phyloP scores from a whole-genome alignment of 2,888 invertebrate species.

The Amblyteles armatorius region DNA sequence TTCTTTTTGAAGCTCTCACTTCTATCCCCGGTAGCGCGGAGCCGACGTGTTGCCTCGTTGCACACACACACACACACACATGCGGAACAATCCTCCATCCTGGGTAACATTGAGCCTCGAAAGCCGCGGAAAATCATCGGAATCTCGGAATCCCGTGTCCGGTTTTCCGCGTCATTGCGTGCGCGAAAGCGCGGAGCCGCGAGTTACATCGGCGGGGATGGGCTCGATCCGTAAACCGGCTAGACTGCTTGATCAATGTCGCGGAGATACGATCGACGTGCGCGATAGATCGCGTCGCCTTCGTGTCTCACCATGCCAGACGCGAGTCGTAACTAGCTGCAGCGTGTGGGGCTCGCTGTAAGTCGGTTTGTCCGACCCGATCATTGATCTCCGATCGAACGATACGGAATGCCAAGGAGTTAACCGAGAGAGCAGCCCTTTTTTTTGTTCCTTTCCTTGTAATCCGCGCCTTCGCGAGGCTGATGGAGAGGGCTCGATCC shows the following conservation, averaged over 20 bases:
- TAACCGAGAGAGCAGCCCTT: constrained; percentile 5
- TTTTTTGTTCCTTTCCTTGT: constrained; percentile 28
- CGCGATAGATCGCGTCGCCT: constrained; percentile 58
- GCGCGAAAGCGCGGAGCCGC: background rate
- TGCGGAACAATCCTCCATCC: background rate
- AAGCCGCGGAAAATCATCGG: constrained; percentile 21
- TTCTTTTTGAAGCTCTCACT: background rate
- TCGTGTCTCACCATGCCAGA: constrained; percentile 15
- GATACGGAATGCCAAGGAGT: constrained; percentile 55
- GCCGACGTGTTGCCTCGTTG: too few relatives aligned
- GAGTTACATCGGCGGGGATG: background rate
- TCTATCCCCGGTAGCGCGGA: background rate
- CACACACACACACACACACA: too few relatives aligned
- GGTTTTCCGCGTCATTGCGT: constrained; percentile 10
- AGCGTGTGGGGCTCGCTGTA: constrained; percentile 12
- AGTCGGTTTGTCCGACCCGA: constrained; percentile 57
- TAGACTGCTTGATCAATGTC: constrained; percentile 64
- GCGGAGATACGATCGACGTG: constrained; percentile 59
- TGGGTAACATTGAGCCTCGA: constrained; percentile 12
- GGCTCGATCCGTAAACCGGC: constrained; percentile 45
- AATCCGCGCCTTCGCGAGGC: constrained; percentile 1
- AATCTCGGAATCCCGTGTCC: background rate
- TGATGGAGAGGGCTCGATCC: constrained; percentile 1
- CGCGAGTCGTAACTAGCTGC: background rate
- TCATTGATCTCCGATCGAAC: constrained; percentile 62